Percentiles rank a stretch among this genome's conserved stretches.
phyloP scores from a whole-genome alignment of 2,797 vertebrate genomes.

The Enteromius mattozi region DNA sequence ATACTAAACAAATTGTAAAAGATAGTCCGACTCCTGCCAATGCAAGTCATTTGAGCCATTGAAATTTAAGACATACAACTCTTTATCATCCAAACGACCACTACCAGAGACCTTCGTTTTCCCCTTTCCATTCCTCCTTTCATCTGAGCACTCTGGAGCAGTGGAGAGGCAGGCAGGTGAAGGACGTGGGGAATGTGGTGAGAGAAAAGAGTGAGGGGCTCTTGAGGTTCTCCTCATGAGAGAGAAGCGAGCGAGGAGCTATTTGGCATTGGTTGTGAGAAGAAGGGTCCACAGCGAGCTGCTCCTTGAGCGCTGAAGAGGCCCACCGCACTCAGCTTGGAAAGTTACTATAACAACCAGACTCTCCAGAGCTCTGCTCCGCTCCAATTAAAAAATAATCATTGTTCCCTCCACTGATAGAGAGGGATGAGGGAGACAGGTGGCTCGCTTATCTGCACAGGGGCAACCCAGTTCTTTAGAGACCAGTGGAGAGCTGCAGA shows the following conservation, averaged over 20 bases:
- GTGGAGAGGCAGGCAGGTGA: slow-evolving; percentile 57
- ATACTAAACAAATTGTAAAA: no score
- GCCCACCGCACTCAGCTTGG: slow-evolving; percentile 6
- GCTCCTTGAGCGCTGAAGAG: slow-evolving; percentile 46
- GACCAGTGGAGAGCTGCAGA: not conserved
- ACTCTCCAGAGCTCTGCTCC: slow-evolving; percentile 73
- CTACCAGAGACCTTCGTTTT: slow-evolving; percentile 42
- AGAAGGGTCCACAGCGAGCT: slow-evolving; percentile 10
- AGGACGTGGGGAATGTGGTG: slow-evolving; percentile 43
- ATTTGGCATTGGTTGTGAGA: slow-evolving; percentile 30
- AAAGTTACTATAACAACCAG: slow-evolving; percentile 80
- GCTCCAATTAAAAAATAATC: slow-evolving; percentile 83
- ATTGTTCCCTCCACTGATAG: slow-evolving; percentile 64
- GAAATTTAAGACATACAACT: not conserved
- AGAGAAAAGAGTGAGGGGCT: slow-evolving; percentile 39
- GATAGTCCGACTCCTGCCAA: no score
- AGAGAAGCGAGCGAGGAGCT: slow-evolving; percentile 6
- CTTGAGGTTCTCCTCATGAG: slow-evolving; percentile 50
- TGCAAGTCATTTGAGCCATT: not conserved
- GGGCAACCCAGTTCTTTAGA: slow-evolving; percentile 5
- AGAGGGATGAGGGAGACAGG: slow-evolving; percentile 30
- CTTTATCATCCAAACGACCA: slow-evolving; percentile 25
- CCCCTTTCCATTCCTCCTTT: slow-evolving; percentile 47
- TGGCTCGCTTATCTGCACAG: slow-evolving; percentile 48
- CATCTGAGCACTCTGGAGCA: slow-evolving; percentile 45